Conservation (phyloP, 2,113 vertebrate genomes). For the Gymnocephalus cernua region DNA sequence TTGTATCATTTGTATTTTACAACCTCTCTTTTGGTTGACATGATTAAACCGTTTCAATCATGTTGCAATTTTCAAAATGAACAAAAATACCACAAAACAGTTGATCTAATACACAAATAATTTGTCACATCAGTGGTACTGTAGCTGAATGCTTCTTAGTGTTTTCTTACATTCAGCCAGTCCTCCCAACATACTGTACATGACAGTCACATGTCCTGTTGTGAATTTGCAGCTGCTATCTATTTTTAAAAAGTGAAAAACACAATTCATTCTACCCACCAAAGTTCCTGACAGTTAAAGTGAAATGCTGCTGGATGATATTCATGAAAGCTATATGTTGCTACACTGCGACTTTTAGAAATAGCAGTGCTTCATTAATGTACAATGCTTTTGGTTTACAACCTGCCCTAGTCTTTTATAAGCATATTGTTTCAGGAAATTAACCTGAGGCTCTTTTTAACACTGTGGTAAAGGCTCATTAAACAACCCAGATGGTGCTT, state of each 20-base stretch:
- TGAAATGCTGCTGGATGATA: background rate
- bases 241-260: background rate
- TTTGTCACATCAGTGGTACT: background rate
- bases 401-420: constrained; percentile 60
- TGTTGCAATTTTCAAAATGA: background rate
- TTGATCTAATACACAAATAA: background rate
- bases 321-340: background rate
- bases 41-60: background rate
- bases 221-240: background rate
- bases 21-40: background rate
- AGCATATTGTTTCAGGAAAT: constrained; percentile 79
- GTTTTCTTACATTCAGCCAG: background rate
- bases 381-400: constrained; percentile 59
- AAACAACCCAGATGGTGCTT: constrained; percentile 82
- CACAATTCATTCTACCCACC: background rate
- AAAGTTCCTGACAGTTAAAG: background rate
- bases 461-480: constrained; percentile 72
- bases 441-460: constrained; percentile 73
- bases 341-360: constrained; percentile 24
- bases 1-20: background rate
- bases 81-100: background rate
- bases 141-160: background rate
- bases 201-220: background rate
- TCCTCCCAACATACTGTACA: background rate
- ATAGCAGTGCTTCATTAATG: constrained; percentile 23